Conservation (phyloP, 2,888 invertebrate species). For the Nasonovia ribisnigri region DNA sequence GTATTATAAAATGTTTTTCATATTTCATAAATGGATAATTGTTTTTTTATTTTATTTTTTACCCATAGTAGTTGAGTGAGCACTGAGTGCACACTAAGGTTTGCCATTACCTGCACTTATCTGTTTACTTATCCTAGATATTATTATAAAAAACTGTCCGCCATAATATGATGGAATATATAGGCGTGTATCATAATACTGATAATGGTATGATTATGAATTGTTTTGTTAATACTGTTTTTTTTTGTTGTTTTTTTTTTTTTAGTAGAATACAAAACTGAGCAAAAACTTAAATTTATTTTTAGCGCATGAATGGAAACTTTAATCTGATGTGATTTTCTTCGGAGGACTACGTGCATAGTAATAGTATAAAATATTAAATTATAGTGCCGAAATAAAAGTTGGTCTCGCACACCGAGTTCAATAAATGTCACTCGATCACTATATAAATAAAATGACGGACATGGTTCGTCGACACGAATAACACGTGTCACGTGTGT, state of each 20-base stretch:
- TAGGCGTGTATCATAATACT: not conserved
- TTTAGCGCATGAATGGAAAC: not conserved
- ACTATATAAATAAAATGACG: not conserved
- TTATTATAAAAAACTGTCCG: not conserved
- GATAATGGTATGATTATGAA: not conserved
- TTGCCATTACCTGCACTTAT: not conserved
- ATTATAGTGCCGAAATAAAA: not conserved
- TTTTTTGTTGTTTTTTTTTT: too few relatives aligned
- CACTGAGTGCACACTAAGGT: not conserved
- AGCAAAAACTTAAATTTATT: not conserved
- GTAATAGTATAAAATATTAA: not conserved
- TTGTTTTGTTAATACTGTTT: not conserved
- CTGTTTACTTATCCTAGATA: not conserved
- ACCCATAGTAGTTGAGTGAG: not conserved
- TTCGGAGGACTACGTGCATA: not conserved
- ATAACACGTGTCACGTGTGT: not conserved
- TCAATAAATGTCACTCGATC: slow-evolving; percentile 6
- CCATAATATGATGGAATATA: not conserved
- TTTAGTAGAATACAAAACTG: too few relatives aligned
- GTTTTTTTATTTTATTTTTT: not conserved
- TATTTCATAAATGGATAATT: not conserved
- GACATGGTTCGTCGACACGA: not conserved
- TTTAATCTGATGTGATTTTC: not conserved
- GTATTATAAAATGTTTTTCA: not conserved
- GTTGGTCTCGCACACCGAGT: not conserved